Percentiles rank a stretch among this genome's conserved stretches.
Evolutionary conservation across 1,140 invertebrate genomes (phyloP).

Genomic region (Drosophila rufa): DNA sequence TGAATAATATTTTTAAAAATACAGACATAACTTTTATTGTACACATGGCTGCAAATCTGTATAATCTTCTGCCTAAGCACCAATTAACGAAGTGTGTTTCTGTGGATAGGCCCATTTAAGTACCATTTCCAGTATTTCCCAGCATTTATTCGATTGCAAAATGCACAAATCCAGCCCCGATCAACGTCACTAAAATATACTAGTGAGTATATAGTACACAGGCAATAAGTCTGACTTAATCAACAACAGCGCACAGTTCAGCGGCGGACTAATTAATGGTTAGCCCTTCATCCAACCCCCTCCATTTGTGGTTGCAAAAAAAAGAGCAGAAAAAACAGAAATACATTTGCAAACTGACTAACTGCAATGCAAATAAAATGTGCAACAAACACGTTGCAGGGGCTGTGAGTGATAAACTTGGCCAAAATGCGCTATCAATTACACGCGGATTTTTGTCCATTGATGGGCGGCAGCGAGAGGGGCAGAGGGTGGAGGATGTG

Average conservation of each 20-base stretch:
- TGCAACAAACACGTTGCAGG: slow-evolving; percentile 43
- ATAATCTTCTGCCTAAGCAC: not conserved
- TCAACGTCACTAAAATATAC: slow-evolving; percentile 16
- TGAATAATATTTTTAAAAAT: not conserved
- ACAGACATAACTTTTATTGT: too few relatives aligned
- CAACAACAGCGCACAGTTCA: slow-evolving; percentile 46
- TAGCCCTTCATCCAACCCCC: slow-evolving; percentile 9
- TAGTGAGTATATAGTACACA: slow-evolving; percentile 8
- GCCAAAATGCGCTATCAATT: slow-evolving; percentile 77
- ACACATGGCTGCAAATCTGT: not conserved
- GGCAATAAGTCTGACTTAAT: slow-evolving; percentile 49
- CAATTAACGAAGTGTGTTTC: slow-evolving; percentile 26
- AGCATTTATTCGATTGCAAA: slow-evolving; percentile 54
- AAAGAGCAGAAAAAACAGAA: slow-evolving; percentile 14
- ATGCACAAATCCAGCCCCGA: slow-evolving; percentile 19
- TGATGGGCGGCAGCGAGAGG: slow-evolving; percentile 32
- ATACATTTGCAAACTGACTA: slow-evolving; percentile 56
- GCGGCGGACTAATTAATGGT: slow-evolving; percentile 69
- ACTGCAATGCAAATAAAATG: slow-evolving; percentile 74
- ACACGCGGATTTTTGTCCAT: slow-evolving; percentile 76
- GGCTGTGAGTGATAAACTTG: slow-evolving; percentile 66
- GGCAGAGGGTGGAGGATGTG: not conserved
- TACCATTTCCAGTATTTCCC: slow-evolving; percentile 13
- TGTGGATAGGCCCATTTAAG: slow-evolving; percentile 27
- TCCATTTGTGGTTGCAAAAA: slow-evolving; percentile 14